Evolutionary conservation across 2,113 vertebrate species (phyloP), one percentile per base, ranked within the genome.

Genomic region (Entosphenus tridentatus): DNA sequence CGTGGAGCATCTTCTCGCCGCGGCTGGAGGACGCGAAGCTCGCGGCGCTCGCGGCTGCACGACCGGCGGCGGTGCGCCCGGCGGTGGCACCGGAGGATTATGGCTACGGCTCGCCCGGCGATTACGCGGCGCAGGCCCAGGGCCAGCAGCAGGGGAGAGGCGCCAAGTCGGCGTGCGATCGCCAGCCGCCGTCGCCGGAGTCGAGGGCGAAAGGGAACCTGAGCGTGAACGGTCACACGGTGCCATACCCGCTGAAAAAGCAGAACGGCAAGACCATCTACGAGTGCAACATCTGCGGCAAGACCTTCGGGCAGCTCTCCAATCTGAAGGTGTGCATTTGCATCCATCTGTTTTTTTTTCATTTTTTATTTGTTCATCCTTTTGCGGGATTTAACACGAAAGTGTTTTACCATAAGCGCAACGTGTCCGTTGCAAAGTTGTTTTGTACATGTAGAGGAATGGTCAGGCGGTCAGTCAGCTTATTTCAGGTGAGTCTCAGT

Each of bases 291-390:
- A 69, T 85, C 76, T 89, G 87, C 58, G 56, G 78, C 21, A 92
- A 90, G 78, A 84, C 77, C n/a, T 89, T 92, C 1, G 81, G 87
- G 58, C 88, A 92, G 72, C 83, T 90, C 67, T 90, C 87, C 55
- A 92, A 90, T 75, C 82, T 89, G 62, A 90, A 88, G 85, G 88
- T 89, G 79, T 69, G 8, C 1, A 7, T 39, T 39, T 39, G 39
- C 39, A 39, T 39, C 39, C 39, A 2, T 39, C 39, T 39, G 39
- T 39, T 39, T 39, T 39, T 39, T 39, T 6, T 0, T 2, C 13
- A 55, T 12, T 18, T 2, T 67, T 56, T 54, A 9, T 68, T 68
- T 16, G 55, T 68, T 7, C 21, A 56, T 55, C 55, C 14, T 56
- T 55, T 39, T 39, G 39, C 39, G 39, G 39, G 39, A 39, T 39